Evolutionary conservation across 2,888 invertebrate genomes (phyloP), one percentile per base, ranked within the genome.

Genomic region (Napeogenes sylphis): DNA sequence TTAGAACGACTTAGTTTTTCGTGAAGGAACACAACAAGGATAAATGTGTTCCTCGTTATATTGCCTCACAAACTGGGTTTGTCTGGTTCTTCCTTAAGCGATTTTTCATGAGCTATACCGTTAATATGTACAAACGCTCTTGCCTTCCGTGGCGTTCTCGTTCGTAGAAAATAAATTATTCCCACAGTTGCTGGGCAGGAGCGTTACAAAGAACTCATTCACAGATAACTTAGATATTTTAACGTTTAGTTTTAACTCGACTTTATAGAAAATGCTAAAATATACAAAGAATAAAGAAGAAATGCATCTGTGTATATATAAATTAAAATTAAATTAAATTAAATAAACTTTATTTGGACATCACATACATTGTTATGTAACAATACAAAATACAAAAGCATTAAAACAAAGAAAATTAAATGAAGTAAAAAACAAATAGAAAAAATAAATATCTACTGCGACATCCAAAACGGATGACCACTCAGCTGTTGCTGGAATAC

Each of bases 71-170:
- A 77, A 78, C 75, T 69, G 71, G 68, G 70, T 71, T 76, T 78
- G 74, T 76, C 73, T 75, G 77, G 82, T 76, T 76, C 78, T 81
- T 79, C 80, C 81, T 83, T 88, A 89, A 90, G 85, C 89, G 88
- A 88, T 90, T 88, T 21, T 88, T 90, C 89, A 90, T 87, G 88
- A 88, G 87, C 83, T 83, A 78, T 77, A 75, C 82, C 78, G 88
- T 86, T 89, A 90, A 88, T 88, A 89, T 88, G 85, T 87, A 89
- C 90, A 84, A 86, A 87, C 85, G 84, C 80, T 82, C 79, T 80
- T 81, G 83, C 83, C 82, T 83, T 83, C 80, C 74, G 78, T 76
- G 81, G 83, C 85, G 83, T 83, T 82, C 87, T 85, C 86, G 83
- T 86, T 83, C 79, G 78, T 79, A 80, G 83, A 80, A 85, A 85